These are phyloP conservation scores for Ectemnius continuus DNA, from an alignment of 2,888 invertebrate species.

Conservation along the genomic window DNA sequence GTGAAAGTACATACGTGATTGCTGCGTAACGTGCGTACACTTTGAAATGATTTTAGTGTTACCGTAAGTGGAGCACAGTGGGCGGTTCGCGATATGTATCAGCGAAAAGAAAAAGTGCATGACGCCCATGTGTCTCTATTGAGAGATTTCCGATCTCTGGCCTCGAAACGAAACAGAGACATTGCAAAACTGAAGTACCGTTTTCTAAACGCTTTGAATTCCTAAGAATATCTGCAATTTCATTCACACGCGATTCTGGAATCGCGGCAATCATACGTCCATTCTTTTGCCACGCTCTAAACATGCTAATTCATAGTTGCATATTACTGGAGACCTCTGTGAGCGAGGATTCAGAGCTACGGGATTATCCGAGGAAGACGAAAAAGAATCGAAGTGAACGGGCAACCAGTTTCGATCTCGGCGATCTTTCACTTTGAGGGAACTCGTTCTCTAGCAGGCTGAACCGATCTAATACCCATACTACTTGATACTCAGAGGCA, in stretches of 20 bases:
- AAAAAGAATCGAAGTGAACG: slow-evolving; percentile 54
- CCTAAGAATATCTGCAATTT: too few relatives aligned
- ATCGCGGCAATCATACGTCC: too few relatives aligned
- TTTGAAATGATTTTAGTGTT: slow-evolving; percentile 30
- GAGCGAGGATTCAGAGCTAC: slow-evolving; percentile 45
- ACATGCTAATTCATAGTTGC: background rate
- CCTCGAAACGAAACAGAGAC: background rate
- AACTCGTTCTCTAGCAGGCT: slow-evolving; percentile 60
- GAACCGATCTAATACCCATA: slow-evolving; percentile 28
- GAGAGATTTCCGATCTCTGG: background rate
- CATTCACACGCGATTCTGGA: too few relatives aligned
- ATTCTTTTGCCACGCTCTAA: too few relatives aligned
- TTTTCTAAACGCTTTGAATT: too few relatives aligned
- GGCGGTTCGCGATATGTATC: slow-evolving; percentile 41
- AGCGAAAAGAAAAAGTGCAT: slow-evolving; percentile 12
- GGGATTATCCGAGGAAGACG: slow-evolving; percentile 39
- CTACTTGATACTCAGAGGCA: slow-evolving; percentile 31
- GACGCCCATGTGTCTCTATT: slow-evolving; percentile 16
- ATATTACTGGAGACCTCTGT: slow-evolving; percentile 53
- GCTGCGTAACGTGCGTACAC: slow-evolving; percentile 42
- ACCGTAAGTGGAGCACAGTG: slow-evolving; percentile 44
- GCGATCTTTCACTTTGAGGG: slow-evolving; percentile 56
- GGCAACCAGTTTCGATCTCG: slow-evolving; percentile 54
- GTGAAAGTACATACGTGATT: slow-evolving; percentile 51
- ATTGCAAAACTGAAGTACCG: too few relatives aligned